Conservation (phyloP, 2,113 vertebrate genomes). For the Empidonax traillii region DNA sequence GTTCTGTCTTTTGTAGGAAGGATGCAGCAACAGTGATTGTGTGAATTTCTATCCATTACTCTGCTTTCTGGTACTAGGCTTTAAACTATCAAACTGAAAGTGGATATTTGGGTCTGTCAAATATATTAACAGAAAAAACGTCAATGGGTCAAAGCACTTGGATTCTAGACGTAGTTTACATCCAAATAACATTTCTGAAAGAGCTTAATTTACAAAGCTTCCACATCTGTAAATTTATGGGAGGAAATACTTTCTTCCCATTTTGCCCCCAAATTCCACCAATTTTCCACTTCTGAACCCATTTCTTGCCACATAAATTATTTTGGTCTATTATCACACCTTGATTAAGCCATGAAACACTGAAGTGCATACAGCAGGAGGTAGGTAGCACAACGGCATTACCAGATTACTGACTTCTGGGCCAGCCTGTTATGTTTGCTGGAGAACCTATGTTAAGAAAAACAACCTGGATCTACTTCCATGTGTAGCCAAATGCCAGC, state of each 20-base stretch:
- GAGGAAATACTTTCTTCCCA: neutral
- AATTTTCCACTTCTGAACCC: neutral
- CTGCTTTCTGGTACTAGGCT: neutral
- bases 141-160: neutral
- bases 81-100: neutral
- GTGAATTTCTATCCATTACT: neutral
- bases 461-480: neutral
- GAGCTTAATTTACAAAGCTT: neutral
- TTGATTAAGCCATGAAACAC: neutral
- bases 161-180: neutral
- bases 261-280: neutral
- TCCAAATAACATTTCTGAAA: neutral
- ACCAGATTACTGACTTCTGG: neutral
- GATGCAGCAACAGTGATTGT: neutral
- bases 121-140: neutral
- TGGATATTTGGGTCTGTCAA: neutral
- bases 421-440: neutral
- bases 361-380: neutral
- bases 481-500: neutral
- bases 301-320: neutral
- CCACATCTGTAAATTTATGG: neutral
- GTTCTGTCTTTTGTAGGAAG: conserved; percentile 25
- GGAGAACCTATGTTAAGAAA: neutral
- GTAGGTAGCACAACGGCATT: neutral
- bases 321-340: neutral